These are phyloP conservation scores for Xestia c-nigrum DNA, from an alignment of 2,888 invertebrate species.

Conservation along the genomic window DNA sequence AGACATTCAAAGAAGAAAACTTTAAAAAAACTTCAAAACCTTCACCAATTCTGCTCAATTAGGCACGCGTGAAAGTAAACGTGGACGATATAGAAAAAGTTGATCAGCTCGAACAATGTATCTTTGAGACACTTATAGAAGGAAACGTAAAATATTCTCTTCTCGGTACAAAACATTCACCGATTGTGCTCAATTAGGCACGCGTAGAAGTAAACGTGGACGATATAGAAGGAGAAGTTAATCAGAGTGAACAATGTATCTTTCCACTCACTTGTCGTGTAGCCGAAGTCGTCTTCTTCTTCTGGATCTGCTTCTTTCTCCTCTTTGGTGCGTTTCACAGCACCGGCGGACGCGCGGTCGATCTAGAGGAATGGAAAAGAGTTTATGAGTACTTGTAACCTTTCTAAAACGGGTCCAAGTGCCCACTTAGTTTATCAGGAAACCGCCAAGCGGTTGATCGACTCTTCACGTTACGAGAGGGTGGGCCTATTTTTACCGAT, in stretches of 20 bases:
- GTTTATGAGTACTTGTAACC: neutral
- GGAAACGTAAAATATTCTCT: neutral
- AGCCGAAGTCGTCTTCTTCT: conserved; percentile 97
- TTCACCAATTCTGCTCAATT: conserved; percentile 76
- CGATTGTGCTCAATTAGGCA: conserved; percentile 81
- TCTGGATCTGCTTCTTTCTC: conserved; percentile 96
- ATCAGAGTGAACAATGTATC: conserved; percentile 87
- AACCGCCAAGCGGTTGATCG: too few species aligned
- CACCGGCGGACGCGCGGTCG: conserved; percentile 96
- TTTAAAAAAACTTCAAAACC: neutral
- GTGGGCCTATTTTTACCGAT: too few species aligned
- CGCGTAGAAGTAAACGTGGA: conserved; percentile 86
- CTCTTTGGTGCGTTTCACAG: conserved; percentile 94
- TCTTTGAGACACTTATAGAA: conserved; percentile 62
- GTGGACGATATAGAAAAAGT: conserved; percentile 83
- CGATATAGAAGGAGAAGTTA: conserved; percentile 83
- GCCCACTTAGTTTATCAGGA: too few species aligned
- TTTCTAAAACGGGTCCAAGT: neutral
- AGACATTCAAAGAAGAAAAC: neutral
- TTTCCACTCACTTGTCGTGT: conserved; percentile 96
- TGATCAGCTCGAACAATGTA: conserved; percentile 86
- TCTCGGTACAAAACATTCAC: neutral
- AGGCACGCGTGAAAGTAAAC: conserved; percentile 86
- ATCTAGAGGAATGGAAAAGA: conserved; percentile 90
- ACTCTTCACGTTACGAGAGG: too few species aligned